Evolutionary conservation across 2,888 invertebrate genomes (phyloP).

Genomic region (Macrostomum cliftonense): DNA sequence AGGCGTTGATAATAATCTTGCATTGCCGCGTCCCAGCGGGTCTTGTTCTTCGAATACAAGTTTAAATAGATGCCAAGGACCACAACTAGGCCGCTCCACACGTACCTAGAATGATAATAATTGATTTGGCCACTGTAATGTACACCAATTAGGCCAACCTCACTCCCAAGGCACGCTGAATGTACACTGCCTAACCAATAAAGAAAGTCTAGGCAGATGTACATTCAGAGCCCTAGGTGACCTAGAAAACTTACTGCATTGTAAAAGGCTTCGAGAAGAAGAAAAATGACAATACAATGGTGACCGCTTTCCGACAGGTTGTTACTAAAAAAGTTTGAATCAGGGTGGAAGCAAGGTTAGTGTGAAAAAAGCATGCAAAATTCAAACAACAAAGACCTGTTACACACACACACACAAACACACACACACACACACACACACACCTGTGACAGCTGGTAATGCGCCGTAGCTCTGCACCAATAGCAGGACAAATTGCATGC

Average conservation of each 20-base stretch:
- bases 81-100: constrained; percentile 73
- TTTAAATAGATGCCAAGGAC: constrained; percentile 80
- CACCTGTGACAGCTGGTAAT: constrained; percentile 63
- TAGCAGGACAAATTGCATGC: constrained; percentile 74
- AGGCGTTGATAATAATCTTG: background rate
- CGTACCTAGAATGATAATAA: constrained; percentile 52
- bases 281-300: constrained; percentile 73
- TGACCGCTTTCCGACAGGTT: constrained; percentile 55
- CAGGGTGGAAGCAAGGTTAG: background rate
- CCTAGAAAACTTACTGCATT: constrained; percentile 53
- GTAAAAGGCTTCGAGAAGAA: constrained; percentile 83
- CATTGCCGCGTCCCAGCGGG: constrained; percentile 32
- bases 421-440: no score
- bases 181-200: no score
- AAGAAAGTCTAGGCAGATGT: no score
- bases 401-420: no score
- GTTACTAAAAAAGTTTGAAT: constrained; percentile 43
- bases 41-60: constrained; percentile 57
- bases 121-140: no score
- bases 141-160: no score
- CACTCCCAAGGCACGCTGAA: no score
- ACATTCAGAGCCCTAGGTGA: no score
- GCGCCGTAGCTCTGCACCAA: constrained; percentile 73
- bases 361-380: background rate
- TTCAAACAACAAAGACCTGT: no score